A percentile compares a stretch with the other conserved stretches of the same genome.
phyloP scores from a whole-genome alignment of 1,140 invertebrate genomes.

The Diprion similis region DNA sequence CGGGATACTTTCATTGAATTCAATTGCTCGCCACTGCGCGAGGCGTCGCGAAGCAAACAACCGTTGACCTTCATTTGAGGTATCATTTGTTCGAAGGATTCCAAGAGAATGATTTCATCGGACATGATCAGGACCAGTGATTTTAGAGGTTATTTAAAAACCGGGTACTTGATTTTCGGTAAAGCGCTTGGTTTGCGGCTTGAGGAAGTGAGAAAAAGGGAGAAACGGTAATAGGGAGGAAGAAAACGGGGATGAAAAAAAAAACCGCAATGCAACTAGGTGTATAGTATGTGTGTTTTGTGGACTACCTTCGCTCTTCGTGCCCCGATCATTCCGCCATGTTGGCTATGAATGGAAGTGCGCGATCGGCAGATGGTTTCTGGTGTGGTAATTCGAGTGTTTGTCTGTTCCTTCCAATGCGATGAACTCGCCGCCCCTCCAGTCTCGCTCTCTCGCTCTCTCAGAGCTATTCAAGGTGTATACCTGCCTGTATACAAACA shows the following conservation, averaged over 20 bases:
- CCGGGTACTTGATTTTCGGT: too few species aligned
- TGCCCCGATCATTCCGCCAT: slow-evolving; percentile 4
- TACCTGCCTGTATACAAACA: background rate
- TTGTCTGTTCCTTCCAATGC: slow-evolving; percentile 7
- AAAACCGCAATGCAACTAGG: background rate
- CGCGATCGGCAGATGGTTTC: slow-evolving; percentile 6
- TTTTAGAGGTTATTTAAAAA: too few species aligned
- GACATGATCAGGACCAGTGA: too few species aligned
- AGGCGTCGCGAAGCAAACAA: background rate
- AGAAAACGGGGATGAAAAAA: background rate
- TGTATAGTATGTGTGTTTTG: background rate
- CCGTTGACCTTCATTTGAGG: background rate
- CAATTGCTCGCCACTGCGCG: background rate
- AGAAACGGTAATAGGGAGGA: background rate
- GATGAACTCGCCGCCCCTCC: background rate
- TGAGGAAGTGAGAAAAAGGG: background rate
- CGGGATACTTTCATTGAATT: background rate
- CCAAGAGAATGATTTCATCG: too few species aligned
- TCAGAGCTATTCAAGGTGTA: background rate
- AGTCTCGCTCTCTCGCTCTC: too few species aligned
- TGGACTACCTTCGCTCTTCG: background rate
- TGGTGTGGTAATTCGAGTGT: slow-evolving; percentile 7
- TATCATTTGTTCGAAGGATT: too few species aligned
- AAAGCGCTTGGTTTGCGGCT: background rate
- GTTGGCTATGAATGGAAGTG: background rate